These are phyloP conservation scores for Chionoecetes opilio DNA, from an alignment of 1,140 invertebrate genomes.

Conservation along the genomic window DNA sequence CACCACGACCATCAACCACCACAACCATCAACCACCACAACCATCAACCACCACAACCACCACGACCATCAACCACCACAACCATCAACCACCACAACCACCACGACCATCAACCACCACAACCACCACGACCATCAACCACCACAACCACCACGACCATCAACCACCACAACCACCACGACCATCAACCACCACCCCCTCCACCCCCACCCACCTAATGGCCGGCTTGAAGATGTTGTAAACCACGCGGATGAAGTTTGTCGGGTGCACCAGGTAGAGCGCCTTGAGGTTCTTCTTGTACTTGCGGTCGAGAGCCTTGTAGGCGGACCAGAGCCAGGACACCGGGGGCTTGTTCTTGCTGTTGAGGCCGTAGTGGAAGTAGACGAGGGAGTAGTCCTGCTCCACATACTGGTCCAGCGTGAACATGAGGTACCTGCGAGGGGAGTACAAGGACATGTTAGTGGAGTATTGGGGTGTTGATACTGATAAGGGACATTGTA, in stretches of 20 bases:
- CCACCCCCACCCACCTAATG: slow-evolving; percentile 88
- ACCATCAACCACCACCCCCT: too few relatives aligned
- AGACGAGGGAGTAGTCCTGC: slow-evolving; percentile 99
- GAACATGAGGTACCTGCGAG: slow-evolving; percentile 93
- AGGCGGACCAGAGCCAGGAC: slow-evolving; percentile 98
- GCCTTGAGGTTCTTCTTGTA: slow-evolving; percentile 99
- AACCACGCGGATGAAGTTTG: slow-evolving; percentile 97
- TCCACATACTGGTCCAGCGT: slow-evolving; percentile 99
- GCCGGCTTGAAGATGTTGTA: slow-evolving; percentile 98
- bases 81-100: too few relatives aligned
- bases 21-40: too few relatives aligned
- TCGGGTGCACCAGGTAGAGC: slow-evolving; percentile 99
- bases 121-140: too few relatives aligned
- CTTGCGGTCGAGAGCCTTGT: slow-evolving; percentile 98
- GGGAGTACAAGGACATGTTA: background rate
- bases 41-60: too few relatives aligned
- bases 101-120: too few relatives aligned
- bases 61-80: too few relatives aligned
- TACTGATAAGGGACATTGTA: background rate
- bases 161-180: background rate
- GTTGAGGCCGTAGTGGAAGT: slow-evolving; percentile 98
- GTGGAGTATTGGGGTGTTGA: background rate
- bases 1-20: too few relatives aligned
- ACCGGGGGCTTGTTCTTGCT: slow-evolving; percentile 98
- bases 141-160: background rate